Evolutionary conservation across 2,113 vertebrate genomes (phyloP), one percentile per base, ranked within the genome.

Genomic region (Myotis yumanensis): DNA sequence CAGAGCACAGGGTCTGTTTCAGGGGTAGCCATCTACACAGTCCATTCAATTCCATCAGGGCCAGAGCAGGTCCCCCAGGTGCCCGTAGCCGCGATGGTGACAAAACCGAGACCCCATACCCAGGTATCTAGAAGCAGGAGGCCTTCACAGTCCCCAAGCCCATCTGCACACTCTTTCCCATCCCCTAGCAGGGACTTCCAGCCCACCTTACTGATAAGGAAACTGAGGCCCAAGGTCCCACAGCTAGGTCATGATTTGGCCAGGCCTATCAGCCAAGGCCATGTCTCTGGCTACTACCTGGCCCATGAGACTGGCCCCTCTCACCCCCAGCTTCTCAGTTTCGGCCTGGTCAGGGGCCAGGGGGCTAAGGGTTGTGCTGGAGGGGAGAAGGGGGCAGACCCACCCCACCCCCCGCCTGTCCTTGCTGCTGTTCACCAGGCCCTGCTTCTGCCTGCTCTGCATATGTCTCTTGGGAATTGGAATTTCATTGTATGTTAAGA

Each of bases 381-480:
- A 82, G 91, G 18, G 51, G 64, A 18, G 28, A 5, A 30, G 35
- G 22, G 68, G 64, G 4, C 22, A 40, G 25, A n/a, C 35, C 54
- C 30, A 15, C 66, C 18, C 66, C 4, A 20, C 72, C 66, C 4
- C 25, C 72, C 46, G 18, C 81, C 40, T 28, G 81, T 46, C n/a
- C 86, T 66, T 25, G 57, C 62, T n/a, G 25, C 54, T 85, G 62
- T 6, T 2, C 12, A 7, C 59, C 51, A 22, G 68, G 69, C 54
- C 43, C 79, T 79, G 51, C 51, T 32, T 95, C 96, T 97, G 73
- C 93, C 95, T 86, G 79, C 93, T 95, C 96, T 92, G 71, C 87
- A 22, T 66, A 22, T 68, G 86, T 94, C 86, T 96, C 95, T 95
- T 71, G 89, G 91, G 93, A 92, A 71, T 86, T 76, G 86, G 91